Evolutionary conservation across 2,113 vertebrate species (phyloP).

Genomic region (Cynopterus brachyotis): DNA sequence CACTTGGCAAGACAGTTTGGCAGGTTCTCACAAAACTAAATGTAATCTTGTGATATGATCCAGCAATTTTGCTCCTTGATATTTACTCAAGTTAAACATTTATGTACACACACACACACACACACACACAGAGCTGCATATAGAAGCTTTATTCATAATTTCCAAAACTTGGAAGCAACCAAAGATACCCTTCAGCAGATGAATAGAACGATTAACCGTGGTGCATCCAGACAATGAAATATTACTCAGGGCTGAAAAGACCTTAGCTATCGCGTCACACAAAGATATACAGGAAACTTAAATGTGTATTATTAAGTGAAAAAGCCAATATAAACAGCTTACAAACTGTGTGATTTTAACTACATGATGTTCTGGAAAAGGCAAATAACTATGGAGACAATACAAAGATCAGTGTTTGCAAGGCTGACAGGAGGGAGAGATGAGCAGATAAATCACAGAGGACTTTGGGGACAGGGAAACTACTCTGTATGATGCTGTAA

Average conservation of each 20-base stretch:
- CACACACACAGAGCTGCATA: background rate
- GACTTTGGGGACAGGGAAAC: background rate
- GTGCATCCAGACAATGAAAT: background rate
- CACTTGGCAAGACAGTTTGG: background rate
- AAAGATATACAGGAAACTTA: background rate
- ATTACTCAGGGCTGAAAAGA: background rate
- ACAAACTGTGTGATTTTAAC: background rate
- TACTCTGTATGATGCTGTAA: background rate
- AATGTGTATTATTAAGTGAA: background rate
- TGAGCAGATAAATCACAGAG: background rate
- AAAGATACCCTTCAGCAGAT: background rate
- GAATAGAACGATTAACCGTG: background rate
- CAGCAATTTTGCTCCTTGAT: background rate
- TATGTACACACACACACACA: background rate
- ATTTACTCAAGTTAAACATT: background rate
- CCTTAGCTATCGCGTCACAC: background rate
- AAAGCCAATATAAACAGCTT: background rate
- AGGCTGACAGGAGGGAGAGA: background rate
- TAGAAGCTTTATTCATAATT: background rate
- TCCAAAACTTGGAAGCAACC: background rate
- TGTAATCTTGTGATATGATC: background rate
- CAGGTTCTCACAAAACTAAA: background rate
- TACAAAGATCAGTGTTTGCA: background rate
- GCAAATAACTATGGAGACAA: background rate
- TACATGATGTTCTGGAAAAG: background rate